Conservation (phyloP, 2,113 vertebrate genomes). For the Cavia aperea region DNA sequence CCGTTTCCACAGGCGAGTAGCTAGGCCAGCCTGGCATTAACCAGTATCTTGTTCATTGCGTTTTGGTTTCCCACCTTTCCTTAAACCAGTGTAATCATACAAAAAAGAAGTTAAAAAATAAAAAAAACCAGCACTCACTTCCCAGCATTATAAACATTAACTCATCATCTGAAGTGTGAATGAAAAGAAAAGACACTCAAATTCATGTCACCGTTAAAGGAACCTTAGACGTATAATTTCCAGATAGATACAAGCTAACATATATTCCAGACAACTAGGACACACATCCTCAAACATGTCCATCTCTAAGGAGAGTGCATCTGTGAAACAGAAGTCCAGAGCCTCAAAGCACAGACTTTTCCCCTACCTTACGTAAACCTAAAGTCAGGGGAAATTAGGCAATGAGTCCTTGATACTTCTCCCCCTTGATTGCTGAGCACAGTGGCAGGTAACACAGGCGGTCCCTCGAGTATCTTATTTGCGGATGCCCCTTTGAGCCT, state of each 20-base stretch:
- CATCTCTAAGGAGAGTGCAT: not conserved
- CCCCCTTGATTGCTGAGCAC: fast-evolving
- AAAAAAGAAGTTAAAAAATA: not conserved
- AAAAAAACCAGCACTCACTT: not conserved
- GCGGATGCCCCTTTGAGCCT: not conserved
- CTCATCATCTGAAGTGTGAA: not conserved
- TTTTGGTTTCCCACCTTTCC: not conserved
- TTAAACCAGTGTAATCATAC: not conserved
- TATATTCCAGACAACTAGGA: not conserved
- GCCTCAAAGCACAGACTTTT: not conserved
- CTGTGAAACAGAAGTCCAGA: not conserved
- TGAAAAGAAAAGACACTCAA: not conserved
- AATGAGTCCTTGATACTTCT: not conserved
- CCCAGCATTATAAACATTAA: not conserved
- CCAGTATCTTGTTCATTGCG: not conserved
- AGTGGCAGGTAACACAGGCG: not conserved
- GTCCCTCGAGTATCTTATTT: not conserved
- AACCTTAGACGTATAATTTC: not conserved
- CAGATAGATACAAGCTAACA: not conserved
- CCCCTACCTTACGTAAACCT: not conserved
- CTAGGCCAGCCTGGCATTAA: not conserved
- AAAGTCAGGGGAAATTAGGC: not conserved
- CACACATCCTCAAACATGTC: not conserved
- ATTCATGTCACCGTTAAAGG: conserved; percentile 16
- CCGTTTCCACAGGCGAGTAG: not conserved